Percentiles rank a stretch among this genome's conserved stretches.
Evolutionary conservation across 64 coral and sea anemone species (phyloP).

Genomic region (Actinia tenebrosa): DNA sequence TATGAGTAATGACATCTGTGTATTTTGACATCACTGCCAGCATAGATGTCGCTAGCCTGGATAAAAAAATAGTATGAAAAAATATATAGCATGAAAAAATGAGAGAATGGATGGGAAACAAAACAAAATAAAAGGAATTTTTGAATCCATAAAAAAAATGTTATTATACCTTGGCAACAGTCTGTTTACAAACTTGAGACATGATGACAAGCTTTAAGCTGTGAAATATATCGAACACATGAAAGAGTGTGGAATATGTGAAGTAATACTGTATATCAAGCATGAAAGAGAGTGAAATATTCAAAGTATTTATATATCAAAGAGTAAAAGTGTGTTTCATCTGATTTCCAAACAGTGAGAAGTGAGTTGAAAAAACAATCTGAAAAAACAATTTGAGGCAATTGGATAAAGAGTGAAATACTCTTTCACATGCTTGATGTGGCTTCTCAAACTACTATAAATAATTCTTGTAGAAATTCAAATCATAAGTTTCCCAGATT

Average conservation of each 20-base stretch:
- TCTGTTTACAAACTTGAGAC: slow-evolving; percentile 97
- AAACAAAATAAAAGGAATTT: background rate
- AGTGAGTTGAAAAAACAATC: no score
- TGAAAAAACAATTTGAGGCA: no score
- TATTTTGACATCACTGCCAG: slow-evolving; percentile 83
- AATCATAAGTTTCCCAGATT: no score
- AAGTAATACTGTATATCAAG: no score
- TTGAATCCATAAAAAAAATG: background rate
- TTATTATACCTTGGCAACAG: slow-evolving; percentile 72
- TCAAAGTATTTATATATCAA: background rate
- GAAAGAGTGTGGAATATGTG: background rate
- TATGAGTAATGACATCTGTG: slow-evolving; percentile 95
- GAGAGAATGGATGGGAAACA: background rate
- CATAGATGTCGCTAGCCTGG: slow-evolving; percentile 87
- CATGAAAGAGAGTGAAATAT: background rate
- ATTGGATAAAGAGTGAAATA: no score
- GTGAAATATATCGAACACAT: background rate
- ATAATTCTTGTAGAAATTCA: no score
- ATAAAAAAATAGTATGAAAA: background rate
- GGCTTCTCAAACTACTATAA: no score
- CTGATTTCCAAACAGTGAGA: no score
- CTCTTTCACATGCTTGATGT: no score
- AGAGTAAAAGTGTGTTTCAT: no score
- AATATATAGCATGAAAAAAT: background rate
- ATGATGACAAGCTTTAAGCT: slow-evolving; percentile 82